Base-by-base conservation (phyloP, 2,113 vertebrate species). In the Eudyptes chrysolophus region DNA sequence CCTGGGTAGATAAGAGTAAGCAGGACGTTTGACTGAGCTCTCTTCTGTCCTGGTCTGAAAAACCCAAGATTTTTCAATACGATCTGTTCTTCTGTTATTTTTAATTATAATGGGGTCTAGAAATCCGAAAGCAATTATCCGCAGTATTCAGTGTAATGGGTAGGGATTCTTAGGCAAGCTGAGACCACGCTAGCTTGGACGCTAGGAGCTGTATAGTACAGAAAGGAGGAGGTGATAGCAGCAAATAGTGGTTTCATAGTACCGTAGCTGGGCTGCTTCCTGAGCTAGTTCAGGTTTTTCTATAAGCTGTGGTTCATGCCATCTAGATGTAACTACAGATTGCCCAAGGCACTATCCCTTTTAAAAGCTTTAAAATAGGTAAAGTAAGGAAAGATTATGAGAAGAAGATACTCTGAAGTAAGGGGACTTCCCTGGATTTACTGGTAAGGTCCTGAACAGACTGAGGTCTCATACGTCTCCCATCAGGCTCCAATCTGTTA, bases 381-480 rank as follows among this genome's bases (percentile, higher is more conserved):
- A n/a, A 68, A 75, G 11, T 14, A 57, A 72, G 34, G 61, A 30
- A 72, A 54, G 32, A 26, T 46, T 48, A 30, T 48, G 55, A 74
- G 11, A 36, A 46, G 58, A 48, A 13, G 32, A 44, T 71, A 20
- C 48, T 81, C 24, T 65, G 27, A 61, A 77, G 55, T 46, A 27
- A 1, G 11, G 20, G 38, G n/a, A 34, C 36, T 74, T 87, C 24
- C 62, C 77, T 69, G 36, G 58, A 6, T 69, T 66, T 84, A 38
- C 54, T 49, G 34, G 7, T 20, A 51, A 69, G 30, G 49, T 72
- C 27, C 29, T 75, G 29, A 71, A 29, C 12, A 57, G 58, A 18
- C 16, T 27, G 42, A 30, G 42, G 19, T 65, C 36, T 74, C 0
- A 0, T 69, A 15, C 0, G 0, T 55, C 49, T 80, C 46, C 46